phyloP scores from a whole-genome alignment of 2,113 vertebrate genomes.

The Catharus minimus region DNA sequence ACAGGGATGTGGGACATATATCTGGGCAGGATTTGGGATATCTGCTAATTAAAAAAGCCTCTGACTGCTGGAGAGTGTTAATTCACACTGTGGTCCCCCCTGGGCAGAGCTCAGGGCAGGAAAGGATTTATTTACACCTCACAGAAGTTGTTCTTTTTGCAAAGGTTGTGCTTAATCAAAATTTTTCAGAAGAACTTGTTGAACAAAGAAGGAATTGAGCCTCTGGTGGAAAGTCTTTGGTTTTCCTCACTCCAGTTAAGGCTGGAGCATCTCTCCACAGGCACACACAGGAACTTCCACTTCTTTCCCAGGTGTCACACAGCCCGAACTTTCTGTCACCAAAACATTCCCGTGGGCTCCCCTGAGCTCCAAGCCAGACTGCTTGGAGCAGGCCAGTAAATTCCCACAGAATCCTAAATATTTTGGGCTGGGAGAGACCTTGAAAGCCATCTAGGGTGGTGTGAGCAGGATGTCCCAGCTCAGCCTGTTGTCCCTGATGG shows the following conservation, averaged over 20 bases:
- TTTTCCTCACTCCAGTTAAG: neutral
- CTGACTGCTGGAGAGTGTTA: conserved; percentile 15
- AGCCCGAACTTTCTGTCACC: neutral
- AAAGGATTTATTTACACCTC: conserved; percentile 44
- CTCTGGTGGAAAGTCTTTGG: neutral
- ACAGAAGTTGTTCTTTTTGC: neutral
- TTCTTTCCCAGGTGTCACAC: neutral
- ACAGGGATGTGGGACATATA: neutral
- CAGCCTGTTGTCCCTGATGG: accelerated
- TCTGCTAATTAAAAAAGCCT: conserved; percentile 32
- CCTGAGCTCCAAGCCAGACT: neutral
- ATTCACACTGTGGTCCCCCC: neutral
- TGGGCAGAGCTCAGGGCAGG: neutral
- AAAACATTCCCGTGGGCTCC: accelerated
- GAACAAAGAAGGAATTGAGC: neutral
- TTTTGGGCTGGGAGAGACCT: neutral
- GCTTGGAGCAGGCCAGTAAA: accelerated
- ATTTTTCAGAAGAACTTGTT: neutral
- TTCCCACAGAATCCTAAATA: neutral
- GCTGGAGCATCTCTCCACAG: neutral
- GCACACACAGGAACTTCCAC: accelerated
- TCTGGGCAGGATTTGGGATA: neutral
- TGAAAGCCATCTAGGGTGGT: accelerated
- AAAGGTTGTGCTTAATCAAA: neutral
- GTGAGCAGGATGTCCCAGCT: accelerated